Percentiles rank a stretch among this genome's conserved stretches.
Conservation (phyloP, 2,797 vertebrate species). For the Gila robusta region DNA sequence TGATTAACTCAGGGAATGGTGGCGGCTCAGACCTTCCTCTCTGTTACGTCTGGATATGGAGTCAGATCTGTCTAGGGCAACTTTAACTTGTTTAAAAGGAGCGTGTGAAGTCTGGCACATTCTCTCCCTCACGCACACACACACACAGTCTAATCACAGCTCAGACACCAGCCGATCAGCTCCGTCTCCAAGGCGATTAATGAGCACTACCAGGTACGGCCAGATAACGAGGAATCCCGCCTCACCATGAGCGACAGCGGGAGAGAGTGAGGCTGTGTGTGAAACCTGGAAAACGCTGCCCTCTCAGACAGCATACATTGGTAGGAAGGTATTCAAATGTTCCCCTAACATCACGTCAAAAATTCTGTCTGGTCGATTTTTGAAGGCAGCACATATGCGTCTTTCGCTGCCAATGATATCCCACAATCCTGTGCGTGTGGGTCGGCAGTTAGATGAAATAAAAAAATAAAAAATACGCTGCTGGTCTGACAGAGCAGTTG, state of each 20-base stretch:
- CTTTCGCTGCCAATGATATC: neutral
- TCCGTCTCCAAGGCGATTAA: slow-evolving; percentile 76
- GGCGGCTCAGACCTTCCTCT: slow-evolving; percentile 6
- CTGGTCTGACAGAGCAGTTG: neutral
- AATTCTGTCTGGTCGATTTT: neutral
- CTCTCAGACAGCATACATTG: neutral
- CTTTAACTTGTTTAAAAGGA: slow-evolving; percentile 35
- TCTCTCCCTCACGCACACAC: neutral
- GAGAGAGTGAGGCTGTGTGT: slow-evolving; percentile 28
- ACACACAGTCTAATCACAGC: slow-evolving; percentile 40
- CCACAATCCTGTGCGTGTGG: neutral
- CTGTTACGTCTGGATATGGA: neutral
- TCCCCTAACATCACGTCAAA: neutral
- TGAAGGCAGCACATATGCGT: neutral
- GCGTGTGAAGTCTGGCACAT: slow-evolving; percentile 45
- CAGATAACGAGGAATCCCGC: slow-evolving; percentile 51
- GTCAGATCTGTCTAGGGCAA: slow-evolving; percentile 20
- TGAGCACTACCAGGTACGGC: slow-evolving; percentile 43
- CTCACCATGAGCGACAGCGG: slow-evolving; percentile 54
- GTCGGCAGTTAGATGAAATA: neutral
- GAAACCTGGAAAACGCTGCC: neutral
- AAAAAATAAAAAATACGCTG: neutral
- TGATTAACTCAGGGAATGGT: slow-evolving; percentile 14
- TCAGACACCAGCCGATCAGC: slow-evolving; percentile 36
- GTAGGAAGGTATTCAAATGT: neutral